These are phyloP conservation scores for Rhopalosiphum padi DNA, from an alignment of 1,140 invertebrate genomes.

Conservation along the genomic window DNA sequence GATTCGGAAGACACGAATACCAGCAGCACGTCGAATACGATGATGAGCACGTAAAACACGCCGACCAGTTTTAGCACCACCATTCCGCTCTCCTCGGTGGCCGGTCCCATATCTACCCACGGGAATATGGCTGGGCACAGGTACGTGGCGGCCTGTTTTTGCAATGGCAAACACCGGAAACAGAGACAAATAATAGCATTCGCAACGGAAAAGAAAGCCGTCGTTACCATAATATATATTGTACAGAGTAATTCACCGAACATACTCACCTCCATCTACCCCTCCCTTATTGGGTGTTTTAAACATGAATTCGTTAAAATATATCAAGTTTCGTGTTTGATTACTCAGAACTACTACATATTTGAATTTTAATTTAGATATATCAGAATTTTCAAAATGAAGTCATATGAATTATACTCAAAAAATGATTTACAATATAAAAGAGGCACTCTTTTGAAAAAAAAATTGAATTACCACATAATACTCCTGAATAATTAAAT, in stretches of 20 bases:
- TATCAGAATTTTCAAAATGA: not conserved
- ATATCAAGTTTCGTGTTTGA: not conserved
- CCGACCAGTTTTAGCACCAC: conserved; percentile 89
- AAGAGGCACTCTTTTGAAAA: too few species aligned
- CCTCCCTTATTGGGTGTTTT: not conserved
- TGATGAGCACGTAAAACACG: conserved; percentile 79
- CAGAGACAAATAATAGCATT: not conserved
- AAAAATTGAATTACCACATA: too few species aligned
- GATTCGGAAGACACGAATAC: conserved; percentile 76
- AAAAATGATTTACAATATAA: not conserved
- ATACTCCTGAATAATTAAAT: not conserved
- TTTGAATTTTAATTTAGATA: not conserved
- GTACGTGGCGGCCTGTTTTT: conserved; percentile 74
- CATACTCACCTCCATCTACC: too few species aligned
- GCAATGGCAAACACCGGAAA: not conserved
- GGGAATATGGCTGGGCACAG: conserved; percentile 85
- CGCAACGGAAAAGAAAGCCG: too few species aligned
- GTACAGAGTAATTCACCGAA: not conserved
- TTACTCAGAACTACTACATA: not conserved
- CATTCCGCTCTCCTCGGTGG: conserved; percentile 82
- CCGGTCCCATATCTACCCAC: conserved; percentile 85
- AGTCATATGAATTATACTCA: not conserved
- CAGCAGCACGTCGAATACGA: conserved; percentile 83
- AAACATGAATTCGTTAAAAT: not conserved
- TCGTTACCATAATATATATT: not conserved